Conservation (phyloP, 2,113 vertebrate species). For the Seriola dumerili region DNA sequence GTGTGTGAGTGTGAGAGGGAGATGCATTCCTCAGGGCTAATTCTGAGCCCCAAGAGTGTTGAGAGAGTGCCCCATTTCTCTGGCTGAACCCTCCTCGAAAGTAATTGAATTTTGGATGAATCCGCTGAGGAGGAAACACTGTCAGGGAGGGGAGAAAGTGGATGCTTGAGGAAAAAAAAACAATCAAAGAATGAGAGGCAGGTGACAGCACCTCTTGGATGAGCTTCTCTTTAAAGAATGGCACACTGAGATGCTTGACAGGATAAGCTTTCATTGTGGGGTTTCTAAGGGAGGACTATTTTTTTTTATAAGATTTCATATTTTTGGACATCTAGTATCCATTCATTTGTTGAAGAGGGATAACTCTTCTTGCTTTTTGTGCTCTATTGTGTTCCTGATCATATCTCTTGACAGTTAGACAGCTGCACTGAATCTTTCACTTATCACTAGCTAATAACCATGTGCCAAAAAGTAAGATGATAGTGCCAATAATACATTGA, state of each 20-base stretch:
- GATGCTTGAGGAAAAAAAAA: conserved; percentile 66
- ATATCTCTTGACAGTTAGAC: conserved; percentile 69
- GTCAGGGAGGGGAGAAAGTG: conserved; percentile 45
- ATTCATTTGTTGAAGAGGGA: conserved; percentile 47
- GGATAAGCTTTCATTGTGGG: conserved; percentile 38
- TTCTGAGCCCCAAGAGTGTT: conserved; percentile 37
- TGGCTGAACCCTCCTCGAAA: conserved; percentile 62
- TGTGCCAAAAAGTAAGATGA: conserved; percentile 50
- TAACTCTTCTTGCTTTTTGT: conserved; percentile 49
- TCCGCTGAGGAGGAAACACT: conserved; percentile 61
- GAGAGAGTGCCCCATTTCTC: conserved; percentile 69
- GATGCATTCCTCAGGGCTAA: conserved; percentile 56
- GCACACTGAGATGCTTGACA: conserved; percentile 54
- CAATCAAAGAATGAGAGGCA: conserved; percentile 69
- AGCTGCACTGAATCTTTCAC: conserved; percentile 56
- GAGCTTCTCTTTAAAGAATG: conserved; percentile 63
- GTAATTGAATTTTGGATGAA: conserved; percentile 81
- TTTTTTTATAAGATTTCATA: conserved; percentile 7
- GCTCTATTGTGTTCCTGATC: conserved; percentile 63
- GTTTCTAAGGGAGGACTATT: conserved; percentile 38
- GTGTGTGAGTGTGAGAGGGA: conserved; percentile 29
- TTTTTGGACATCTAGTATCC: conserved; percentile 43
- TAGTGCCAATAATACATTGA: conserved; percentile 54
- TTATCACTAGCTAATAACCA: conserved; percentile 58
- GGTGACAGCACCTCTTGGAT: conserved; percentile 67